These are phyloP conservation scores for Ceyx melanurus DNA, from an alignment of 2,113 vertebrate species.

Conservation along the genomic window DNA sequence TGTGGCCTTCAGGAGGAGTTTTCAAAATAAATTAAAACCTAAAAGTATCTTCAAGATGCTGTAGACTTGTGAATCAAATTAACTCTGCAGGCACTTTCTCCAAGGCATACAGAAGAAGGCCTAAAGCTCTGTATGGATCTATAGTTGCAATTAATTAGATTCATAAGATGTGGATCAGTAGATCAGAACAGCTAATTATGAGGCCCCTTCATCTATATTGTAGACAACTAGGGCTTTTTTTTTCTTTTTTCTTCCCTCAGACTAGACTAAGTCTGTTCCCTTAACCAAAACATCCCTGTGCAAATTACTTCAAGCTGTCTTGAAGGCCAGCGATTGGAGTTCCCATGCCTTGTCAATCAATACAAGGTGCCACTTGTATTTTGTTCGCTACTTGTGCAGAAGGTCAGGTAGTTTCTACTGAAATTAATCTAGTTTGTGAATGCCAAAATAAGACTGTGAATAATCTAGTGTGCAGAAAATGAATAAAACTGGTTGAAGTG, in stretches of 20 bases:
- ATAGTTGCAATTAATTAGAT: not conserved
- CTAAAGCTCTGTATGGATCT: not conserved
- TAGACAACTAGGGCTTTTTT: no score
- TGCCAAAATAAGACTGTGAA: not conserved
- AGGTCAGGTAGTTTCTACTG: not conserved
- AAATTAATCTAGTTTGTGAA: not conserved
- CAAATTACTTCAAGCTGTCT: not conserved
- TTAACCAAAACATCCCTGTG: not conserved
- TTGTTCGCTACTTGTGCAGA: not conserved
- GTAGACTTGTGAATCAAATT: not conserved
- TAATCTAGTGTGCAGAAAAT: not conserved
- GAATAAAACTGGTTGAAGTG: not conserved
- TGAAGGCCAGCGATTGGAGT: not conserved
- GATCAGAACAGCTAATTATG: not conserved
- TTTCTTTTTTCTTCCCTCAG: not conserved
- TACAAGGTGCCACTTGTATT: not conserved
- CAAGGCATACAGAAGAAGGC: not conserved
- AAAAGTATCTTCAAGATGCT: not conserved
- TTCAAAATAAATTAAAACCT: not conserved
- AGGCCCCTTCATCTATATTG: not conserved
- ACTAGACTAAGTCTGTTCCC: not conserved
- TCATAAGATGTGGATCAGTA: not conserved
- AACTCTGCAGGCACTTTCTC: not conserved
- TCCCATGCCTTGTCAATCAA: not conserved
- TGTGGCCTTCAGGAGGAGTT: not conserved